Evolutionary conservation across 2,113 vertebrate genomes (phyloP).

Genomic region (Glaucomys volans): DNA sequence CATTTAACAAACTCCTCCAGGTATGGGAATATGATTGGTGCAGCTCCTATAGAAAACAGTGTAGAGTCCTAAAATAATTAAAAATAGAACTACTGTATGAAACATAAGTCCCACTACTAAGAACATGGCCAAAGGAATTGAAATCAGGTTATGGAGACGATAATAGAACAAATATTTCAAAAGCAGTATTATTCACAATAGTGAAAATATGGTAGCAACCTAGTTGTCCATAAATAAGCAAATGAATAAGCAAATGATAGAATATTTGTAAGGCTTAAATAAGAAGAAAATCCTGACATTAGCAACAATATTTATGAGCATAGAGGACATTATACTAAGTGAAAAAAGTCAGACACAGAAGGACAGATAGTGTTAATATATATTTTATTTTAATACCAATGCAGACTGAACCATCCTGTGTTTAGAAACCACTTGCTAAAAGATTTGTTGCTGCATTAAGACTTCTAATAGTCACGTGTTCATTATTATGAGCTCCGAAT

Average conservation of each 20-base stretch:
- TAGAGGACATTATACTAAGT: neutral
- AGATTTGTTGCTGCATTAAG: neutral
- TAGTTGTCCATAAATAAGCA: neutral
- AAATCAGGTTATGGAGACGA: neutral
- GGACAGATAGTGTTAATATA: neutral
- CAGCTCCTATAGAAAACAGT: neutral
- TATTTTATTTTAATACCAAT: neutral
- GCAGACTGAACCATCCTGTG: neutral
- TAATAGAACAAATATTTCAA: neutral
- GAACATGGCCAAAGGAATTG: neutral
- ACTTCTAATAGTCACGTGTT: conserved; percentile 77
- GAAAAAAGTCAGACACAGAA: neutral
- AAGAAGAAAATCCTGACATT: neutral
- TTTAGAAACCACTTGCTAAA: neutral
- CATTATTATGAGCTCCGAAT: conserved; percentile 80
- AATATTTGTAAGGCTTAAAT: neutral
- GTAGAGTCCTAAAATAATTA: neutral
- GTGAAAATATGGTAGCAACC: neutral
- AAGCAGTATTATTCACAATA: neutral
- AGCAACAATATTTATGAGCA: neutral
- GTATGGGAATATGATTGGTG: neutral
- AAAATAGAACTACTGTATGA: neutral
- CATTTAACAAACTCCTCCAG: neutral
- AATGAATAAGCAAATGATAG: neutral
- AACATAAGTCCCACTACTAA: neutral